Base-by-base conservation (phyloP, 64 coral and sea anemone species). In the Stichodactyla mertensii region DNA sequence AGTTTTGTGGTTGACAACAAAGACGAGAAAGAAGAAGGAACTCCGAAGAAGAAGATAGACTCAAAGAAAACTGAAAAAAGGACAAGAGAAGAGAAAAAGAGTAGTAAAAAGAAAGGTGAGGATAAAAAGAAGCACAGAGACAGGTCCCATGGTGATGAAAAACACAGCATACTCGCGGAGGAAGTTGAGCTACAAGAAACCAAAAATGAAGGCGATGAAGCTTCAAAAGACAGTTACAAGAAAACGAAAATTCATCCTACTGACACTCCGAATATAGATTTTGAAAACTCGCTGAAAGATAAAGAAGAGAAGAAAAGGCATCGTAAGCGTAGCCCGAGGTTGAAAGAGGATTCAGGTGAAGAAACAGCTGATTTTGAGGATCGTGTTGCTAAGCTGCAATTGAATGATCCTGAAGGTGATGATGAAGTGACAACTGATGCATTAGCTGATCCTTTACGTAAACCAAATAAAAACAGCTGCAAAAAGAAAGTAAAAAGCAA, bases 321-420 rank as follows among this genome's bases (percentile, higher is more conserved):
- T 20, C 78, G 78, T 53, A 81, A 81, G 54, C 36, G 52, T 53
- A 81, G 78, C 54, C 78, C 78, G 6, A 81, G n/a, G 78, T 81
- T 28, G 36, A 81, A 81, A 54, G 78, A 81, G 7, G 26, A 8
- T 19, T 53, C 16, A 53, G 53, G 69, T 81, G 78, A 81, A 20
- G n/a, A 52, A 52, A 57, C 82, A 15, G 59, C 12, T 77, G 36
- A 85, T 31, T 54, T 18, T 57, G 89, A 91, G 78, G 61, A 87
- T 60, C 52, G 66, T 52, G 84, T 55, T 15, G 57, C 59, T 71
- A 57, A 81, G 78, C 6, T 79, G 20, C 26, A 24, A 4, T 24
- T 81, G 10, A 16, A 81, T 55, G 52, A 51, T 5, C 36, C 54
- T 19, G 51, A 26, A 74, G 69, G 23, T n/a, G 69, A 31, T 26